These are phyloP conservation scores for Condylura cristata DNA, from an alignment of 2,113 vertebrate genomes.

Conservation along the genomic window DNA sequence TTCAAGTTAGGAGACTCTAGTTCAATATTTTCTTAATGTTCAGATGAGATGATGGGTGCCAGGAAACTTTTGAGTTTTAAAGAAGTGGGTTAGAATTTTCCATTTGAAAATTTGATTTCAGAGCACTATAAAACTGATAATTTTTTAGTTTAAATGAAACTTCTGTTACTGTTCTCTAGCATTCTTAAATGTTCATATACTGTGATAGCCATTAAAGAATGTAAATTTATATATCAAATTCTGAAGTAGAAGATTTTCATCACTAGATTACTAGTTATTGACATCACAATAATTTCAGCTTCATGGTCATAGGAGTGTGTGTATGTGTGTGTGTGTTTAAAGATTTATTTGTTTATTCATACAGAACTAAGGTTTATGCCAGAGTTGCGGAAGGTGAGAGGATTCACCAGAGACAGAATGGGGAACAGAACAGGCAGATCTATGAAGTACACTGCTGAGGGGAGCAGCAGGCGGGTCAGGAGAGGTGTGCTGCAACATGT, in stretches of 20 bases:
- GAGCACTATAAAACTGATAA: background rate
- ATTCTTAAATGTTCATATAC: background rate
- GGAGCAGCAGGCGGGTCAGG: too few relatives aligned
- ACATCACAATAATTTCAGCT: background rate
- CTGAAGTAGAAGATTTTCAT: background rate
- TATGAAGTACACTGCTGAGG: too few relatives aligned
- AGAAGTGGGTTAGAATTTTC: background rate
- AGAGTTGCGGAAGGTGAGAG: too few relatives aligned
- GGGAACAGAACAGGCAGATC: too few relatives aligned
- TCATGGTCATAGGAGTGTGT: background rate
- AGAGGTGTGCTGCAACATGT: too few relatives aligned
- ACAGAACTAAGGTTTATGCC: too few relatives aligned
- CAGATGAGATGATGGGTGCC: background rate
- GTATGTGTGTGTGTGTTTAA: too few relatives aligned
- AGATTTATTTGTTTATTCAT: too few relatives aligned
- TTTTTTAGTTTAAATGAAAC: constrained; percentile 28
- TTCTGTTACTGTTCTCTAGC: background rate
- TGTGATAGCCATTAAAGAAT: background rate
- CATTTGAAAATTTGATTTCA: background rate
- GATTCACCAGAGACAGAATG: too few relatives aligned
- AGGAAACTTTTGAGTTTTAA: background rate
- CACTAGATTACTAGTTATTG: background rate
- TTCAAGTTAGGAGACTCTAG: background rate
- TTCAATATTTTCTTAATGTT: background rate
- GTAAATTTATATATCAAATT: background rate